Base-by-base conservation (phyloP, 1,140 invertebrate species). In the Halictus rubicundus region DNA sequence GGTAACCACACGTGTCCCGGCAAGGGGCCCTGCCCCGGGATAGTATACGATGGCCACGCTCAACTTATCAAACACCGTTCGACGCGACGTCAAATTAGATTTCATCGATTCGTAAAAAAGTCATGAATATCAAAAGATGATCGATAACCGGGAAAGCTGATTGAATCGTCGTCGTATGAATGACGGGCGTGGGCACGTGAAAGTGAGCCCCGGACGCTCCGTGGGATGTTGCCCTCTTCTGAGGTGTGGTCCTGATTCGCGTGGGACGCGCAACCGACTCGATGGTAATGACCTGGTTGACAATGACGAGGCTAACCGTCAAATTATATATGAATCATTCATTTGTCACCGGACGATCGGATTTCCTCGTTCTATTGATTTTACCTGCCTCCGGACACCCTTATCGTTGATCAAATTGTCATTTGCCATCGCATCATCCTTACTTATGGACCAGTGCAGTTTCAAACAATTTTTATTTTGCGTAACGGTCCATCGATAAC, bases 161-260 rank as follows among this genome's bases (percentile, higher is more conserved):
- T 87, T 87, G 85, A 87, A 87, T 86, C 84, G 83, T 86, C 84
- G 83, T 84, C 65, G 82, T 16, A 84, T 76, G 78, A 73, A 85
- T 71, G 82, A 85, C 71, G 76, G 68, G 81, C 83, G 84, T 87
- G 66, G 84, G 82, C 79, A 78, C 81, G 85, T 83, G 83, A 85
- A 86, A 87, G 84, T 83, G 82, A 81, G 74, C 21, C 63, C 68
- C 25, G 79, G 27, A 54, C 82, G 78, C 72, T 60, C 57, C 82
- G 82, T 83, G 80, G 83, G 83, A 84, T 85, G 83, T 84, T 84
- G 82, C 82, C 78, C 83, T 60, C 82, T 64, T 61, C 39, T 68
- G 74, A 85, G 83, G 83, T 85, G 83, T 85, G 83, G 83, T 83
- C 65, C 64, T 32, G 71, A 68, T 68, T 72, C 83, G 82, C 78